Conservation (phyloP, 2,797 vertebrate genomes). For the Microhierax caerulescens region DNA sequence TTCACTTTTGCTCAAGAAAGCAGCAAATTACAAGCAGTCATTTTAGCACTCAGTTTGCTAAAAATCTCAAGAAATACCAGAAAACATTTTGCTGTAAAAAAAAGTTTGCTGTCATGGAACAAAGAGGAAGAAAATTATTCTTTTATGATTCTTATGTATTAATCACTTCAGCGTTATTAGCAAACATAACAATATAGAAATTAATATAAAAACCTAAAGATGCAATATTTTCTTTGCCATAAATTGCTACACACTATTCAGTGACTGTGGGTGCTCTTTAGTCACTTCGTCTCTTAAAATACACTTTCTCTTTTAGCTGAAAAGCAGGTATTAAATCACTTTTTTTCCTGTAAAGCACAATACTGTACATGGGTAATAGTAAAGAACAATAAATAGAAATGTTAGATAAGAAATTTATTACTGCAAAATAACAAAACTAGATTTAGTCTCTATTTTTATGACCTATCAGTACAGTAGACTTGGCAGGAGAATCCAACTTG, state of each 20-base stretch:
- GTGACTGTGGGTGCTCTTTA: neutral
- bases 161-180: neutral
- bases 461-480: neutral
- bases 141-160: neutral
- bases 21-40: neutral
- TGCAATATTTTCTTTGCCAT: neutral
- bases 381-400: constrained; percentile 1
- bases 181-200: neutral
- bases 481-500: neutral
- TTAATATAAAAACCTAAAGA: neutral
- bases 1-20: neutral
- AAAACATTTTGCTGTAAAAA: constrained; percentile 8
- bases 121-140: neutral
- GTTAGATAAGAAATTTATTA: neutral
- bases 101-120: neutral
- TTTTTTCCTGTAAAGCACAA: neutral
- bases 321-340: neutral
- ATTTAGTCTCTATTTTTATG: neutral
- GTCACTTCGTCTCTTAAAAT: neutral
- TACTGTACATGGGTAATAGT: neutral
- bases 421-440: neutral
- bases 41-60: neutral
- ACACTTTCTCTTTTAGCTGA: neutral
- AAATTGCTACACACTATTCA: neutral
- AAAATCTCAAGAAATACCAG: neutral